Evolutionary conservation across 2,888 invertebrate genomes (phyloP).

Genomic region (Netelia fuscicornis): DNA sequence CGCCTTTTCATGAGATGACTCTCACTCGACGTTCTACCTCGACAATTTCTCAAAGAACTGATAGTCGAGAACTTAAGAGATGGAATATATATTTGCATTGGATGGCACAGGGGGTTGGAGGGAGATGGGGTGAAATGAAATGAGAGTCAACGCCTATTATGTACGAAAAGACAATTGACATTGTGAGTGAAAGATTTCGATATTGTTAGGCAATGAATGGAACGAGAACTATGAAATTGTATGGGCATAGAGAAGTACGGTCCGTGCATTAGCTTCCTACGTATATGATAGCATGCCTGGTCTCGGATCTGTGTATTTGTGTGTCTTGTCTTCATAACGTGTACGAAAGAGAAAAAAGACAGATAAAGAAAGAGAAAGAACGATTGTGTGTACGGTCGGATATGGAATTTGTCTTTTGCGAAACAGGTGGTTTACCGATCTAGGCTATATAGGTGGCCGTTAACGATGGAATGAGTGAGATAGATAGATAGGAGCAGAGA

Average conservation of each 20-base stretch:
- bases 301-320: constrained; percentile 27
- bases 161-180: constrained; percentile 26
- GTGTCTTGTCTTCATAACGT: constrained; percentile 21
- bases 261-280: not conserved
- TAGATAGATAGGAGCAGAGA: constrained; percentile 14
- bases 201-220: constrained; percentile 40
- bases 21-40: too few species aligned
- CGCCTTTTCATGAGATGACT: too few species aligned
- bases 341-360: not conserved
- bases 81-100: not conserved
- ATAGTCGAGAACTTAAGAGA: not conserved
- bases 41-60: not conserved
- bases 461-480: constrained; percentile 26
- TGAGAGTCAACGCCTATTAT: not conserved
- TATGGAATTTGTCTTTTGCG: constrained; percentile 75
- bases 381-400: not conserved
- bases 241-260: not conserved
- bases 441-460: constrained; percentile 43
- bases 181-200: constrained; percentile 20
- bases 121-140: not conserved
- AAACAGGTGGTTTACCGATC: constrained; percentile 80
- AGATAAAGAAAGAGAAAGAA: constrained; percentile 12
- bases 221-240: constrained; percentile 7
- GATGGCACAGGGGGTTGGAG: too few species aligned
- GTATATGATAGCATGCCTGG: constrained; percentile 27